Evolutionary conservation across 1,140 invertebrate genomes (phyloP), one percentile per base, ranked within the genome.

Genomic region (Leptinotarsa texana): DNA sequence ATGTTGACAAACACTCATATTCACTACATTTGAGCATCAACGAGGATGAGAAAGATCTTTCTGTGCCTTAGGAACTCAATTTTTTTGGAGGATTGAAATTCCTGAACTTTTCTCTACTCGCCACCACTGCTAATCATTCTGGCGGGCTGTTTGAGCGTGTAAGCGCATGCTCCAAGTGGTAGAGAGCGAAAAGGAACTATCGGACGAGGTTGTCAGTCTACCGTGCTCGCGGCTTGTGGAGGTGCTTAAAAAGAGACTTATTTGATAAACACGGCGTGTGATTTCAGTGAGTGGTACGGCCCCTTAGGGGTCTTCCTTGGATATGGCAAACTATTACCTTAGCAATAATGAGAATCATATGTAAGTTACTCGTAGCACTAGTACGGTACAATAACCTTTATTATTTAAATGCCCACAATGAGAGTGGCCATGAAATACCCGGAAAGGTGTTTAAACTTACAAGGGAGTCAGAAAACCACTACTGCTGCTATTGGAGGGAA

Each of bases 311-410:
- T 73, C 63, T 21, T 48, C 15, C 33, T n/a, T 22, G 71, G 71
- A 73, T 73, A 73, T 73, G 71, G 71, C 71, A 65, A 27, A 73
- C 33, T 65, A 65, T 73, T 73, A 73, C 33, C 61, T 65, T 65
- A 65, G 48, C 71, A 73, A 48, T 21, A 73, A 73, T 62, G 51
- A 57, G 3, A 62, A 61, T 72, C 61, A 73, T 27, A 65, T 73
- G 71, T 73, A 73, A 73, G 71, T 73, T 33, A 42, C 1, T 42
- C 33, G 8, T 65, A 18, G 17, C 51, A 17, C 15, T 57, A 18
- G 17, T 13, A 18, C 51, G 51, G 24, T 67, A n/a, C 65, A 67
- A 42, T 62, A n/a, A 62, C 17, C 17, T 62, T 62, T 62, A 13
- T 5, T 27, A 65, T 65, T 65, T 22, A 33, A 65, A 65, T 65